These are phyloP conservation scores for Drosophila repleta DNA, from an alignment of 1,140 invertebrate species.

Conservation along the genomic window DNA sequence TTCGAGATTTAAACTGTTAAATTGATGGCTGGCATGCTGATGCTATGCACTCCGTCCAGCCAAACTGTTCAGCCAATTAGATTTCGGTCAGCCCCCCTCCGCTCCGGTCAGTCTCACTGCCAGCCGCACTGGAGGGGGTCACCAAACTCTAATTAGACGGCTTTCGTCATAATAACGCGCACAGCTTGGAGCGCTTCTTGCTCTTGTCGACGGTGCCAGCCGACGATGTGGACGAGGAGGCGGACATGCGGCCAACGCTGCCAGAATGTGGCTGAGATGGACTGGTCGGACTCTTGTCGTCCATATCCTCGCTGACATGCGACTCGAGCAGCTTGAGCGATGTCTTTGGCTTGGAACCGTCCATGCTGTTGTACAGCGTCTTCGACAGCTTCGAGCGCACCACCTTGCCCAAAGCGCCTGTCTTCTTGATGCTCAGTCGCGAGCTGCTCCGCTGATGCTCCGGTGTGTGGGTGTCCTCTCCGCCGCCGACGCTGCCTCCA, in stretches of 20 bases:
- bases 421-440: constrained; percentile 80
- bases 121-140: constrained; percentile 68
- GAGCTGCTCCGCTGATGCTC: constrained; percentile 78
- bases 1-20: constrained; percentile 17
- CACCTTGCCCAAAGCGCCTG: constrained; percentile 78
- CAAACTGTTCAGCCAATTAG: constrained; percentile 60
- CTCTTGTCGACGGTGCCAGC: constrained; percentile 74
- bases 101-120: constrained; percentile 70
- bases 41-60: constrained; percentile 14
- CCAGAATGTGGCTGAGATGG: constrained; percentile 65
- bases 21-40: constrained; percentile 12
- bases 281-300: constrained; percentile 81
- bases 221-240: constrained; percentile 70
- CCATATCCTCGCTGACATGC: constrained; percentile 78
- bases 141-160: constrained; percentile 83
- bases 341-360: constrained; percentile 78
- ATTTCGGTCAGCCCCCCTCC: constrained; percentile 80
- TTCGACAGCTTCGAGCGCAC: constrained; percentile 81
- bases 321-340: constrained; percentile 77
- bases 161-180: constrained; percentile 83
- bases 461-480: constrained; percentile 70
- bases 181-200: constrained; percentile 83
- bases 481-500: constrained; percentile 34
- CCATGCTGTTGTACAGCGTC: constrained; percentile 83
- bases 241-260: constrained; percentile 70